A percentile compares a stretch with the other conserved stretches of the same genome.
Conservation (phyloP, 2,888 invertebrate species). For the Sinhomidia bicolor region DNA sequence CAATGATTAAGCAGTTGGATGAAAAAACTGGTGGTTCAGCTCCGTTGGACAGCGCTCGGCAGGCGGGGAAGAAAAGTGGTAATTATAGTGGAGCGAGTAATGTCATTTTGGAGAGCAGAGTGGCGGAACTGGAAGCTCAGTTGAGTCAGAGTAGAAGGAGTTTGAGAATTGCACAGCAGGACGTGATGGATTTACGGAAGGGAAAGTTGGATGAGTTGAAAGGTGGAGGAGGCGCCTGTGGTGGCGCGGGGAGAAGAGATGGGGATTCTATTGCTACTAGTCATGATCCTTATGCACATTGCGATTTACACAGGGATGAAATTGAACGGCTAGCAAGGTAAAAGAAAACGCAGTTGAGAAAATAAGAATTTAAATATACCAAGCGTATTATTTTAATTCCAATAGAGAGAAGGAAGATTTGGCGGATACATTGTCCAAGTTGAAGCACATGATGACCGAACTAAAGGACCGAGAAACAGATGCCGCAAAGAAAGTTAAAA, state of each 20-base stretch:
- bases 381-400: neutral
- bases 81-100: conserved; percentile 67
- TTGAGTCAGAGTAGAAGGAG: conserved; percentile 90
- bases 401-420: conserved; percentile 87
- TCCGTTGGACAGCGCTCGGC: conserved; percentile 52
- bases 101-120: conserved; percentile 89
- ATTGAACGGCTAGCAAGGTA: conserved; percentile 88
- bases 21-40: conserved; percentile 76
- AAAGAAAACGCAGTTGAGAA: conserved; percentile 7
- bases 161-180: conserved; percentile 87
- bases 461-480: conserved; percentile 86
- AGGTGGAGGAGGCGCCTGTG: conserved; percentile 19
- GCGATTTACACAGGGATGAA: conserved; percentile 87
- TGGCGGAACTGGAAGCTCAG: conserved; percentile 92
- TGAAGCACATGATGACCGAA: conserved; percentile 86
- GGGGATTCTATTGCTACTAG: neutral
- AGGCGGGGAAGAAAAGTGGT: conserved; percentile 55
- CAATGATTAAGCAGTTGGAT: conserved; percentile 80
- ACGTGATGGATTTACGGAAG: conserved; percentile 84
- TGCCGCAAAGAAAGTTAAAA: conserved; percentile 86
- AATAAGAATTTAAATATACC: conserved; percentile 2
- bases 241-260: neutral
- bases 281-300: conserved; percentile 81
- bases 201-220: conserved; percentile 80
- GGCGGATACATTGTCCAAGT: conserved; percentile 87